Percentiles rank a stretch among this genome's conserved stretches.
Evolutionary conservation across 2,113 vertebrate genomes (phyloP).

Genomic region (Natator depressus): DNA sequence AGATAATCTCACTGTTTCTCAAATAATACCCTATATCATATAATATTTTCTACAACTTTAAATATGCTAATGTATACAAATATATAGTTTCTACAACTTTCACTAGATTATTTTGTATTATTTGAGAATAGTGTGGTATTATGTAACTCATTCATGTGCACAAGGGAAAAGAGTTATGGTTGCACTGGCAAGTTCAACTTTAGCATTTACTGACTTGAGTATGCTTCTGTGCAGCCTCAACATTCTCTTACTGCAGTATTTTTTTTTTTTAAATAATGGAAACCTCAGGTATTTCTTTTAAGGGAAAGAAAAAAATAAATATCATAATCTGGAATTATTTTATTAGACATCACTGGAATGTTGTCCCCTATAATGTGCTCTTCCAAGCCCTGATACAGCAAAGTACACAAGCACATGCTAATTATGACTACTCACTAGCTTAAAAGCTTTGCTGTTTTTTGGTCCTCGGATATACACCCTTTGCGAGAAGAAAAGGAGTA

Average conservation of each 20-base stretch:
- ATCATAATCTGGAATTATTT: background rate
- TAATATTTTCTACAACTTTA: background rate
- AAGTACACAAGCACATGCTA: background rate
- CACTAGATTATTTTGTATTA: background rate
- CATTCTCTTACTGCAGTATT: background rate
- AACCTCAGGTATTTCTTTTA: background rate
- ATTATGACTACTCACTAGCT: background rate
- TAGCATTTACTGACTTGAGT: background rate
- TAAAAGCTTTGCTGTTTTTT: background rate
- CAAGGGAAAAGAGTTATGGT: background rate
- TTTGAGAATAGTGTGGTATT: background rate
- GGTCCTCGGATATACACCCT: background rate
- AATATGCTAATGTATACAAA: background rate
- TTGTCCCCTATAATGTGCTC: background rate
- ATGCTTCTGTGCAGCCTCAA: background rate
- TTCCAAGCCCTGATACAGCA: background rate
- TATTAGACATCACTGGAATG: background rate
- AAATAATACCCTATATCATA: background rate
- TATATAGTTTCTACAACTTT: background rate
- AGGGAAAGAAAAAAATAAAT: background rate
- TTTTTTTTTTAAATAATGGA: background rate
- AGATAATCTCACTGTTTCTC: background rate
- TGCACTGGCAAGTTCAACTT: background rate
- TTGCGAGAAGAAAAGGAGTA: background rate
- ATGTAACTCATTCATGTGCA: background rate